phyloP scores from a whole-genome alignment of 2,888 invertebrate genomes.

The Metacarcinus magister region DNA sequence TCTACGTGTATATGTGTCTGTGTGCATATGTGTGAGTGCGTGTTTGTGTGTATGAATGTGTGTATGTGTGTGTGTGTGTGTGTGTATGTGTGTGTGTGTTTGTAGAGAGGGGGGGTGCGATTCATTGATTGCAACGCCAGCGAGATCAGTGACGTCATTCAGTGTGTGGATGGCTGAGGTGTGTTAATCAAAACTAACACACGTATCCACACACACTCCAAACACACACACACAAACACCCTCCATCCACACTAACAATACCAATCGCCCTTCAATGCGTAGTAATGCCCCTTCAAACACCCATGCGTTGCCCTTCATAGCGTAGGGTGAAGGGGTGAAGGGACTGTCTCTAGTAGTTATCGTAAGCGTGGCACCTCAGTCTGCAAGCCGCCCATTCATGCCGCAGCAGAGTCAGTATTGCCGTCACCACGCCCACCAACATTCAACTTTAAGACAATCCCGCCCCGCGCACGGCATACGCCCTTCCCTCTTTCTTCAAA shows the following conservation, averaged over 20 bases:
- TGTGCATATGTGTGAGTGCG: too few relatives aligned
- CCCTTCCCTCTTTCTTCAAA: background rate
- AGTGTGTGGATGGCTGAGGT: background rate
- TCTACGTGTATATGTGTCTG: background rate
- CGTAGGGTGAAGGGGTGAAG: background rate
- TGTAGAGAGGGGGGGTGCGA: background rate
- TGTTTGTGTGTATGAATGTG: too few relatives aligned
- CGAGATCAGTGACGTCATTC: conserved; percentile 54
- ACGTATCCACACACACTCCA: background rate
- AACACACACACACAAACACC: background rate
- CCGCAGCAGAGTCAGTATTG: conserved; percentile 49
- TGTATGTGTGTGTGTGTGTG: background rate
- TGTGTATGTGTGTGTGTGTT: background rate
- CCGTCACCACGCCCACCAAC: conserved; percentile 34
- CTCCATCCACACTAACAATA: background rate
- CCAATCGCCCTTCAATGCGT: background rate
- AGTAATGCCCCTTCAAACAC: background rate
- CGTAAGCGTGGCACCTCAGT: background rate
- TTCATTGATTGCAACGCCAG: conserved; percentile 50
- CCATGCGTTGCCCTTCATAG: background rate
- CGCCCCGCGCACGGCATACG: background rate
- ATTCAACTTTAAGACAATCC: conserved; percentile 20
- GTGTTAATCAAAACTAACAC: background rate
- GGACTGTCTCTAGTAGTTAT: background rate
- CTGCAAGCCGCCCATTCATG: conserved; percentile 51